phyloP scores from a whole-genome alignment of 2,797 vertebrate genomes.

The Lepus oiostolus region DNA sequence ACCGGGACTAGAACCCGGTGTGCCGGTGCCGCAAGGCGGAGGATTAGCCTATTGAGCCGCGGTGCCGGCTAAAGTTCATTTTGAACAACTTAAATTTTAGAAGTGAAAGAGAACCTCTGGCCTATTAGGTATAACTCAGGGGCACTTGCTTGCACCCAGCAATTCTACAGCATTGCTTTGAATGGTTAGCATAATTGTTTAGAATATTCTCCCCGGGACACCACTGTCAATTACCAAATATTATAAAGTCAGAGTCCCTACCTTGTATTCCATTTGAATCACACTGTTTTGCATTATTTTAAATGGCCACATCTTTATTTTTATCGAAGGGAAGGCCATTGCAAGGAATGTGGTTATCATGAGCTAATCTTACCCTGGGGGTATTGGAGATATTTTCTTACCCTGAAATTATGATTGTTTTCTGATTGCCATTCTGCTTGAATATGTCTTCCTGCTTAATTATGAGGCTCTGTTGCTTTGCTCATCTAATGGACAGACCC shows the following conservation, averaged over 20 bases:
- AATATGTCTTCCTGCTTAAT: slow-evolving; percentile 86
- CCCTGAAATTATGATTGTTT: slow-evolving; percentile 84
- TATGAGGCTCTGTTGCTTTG: slow-evolving; percentile 56
- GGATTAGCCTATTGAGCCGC: too few species aligned
- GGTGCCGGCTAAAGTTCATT: background rate
- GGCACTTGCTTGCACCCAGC: slow-evolving; percentile 9
- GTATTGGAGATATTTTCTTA: slow-evolving; percentile 83
- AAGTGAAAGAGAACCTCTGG: background rate
- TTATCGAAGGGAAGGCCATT: slow-evolving; percentile 82
- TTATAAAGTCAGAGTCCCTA: slow-evolving; percentile 62
- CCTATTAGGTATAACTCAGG: background rate
- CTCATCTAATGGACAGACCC: background rate
- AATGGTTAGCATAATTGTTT: slow-evolving; percentile 57
- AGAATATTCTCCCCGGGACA: slow-evolving; percentile 56
- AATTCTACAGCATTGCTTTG: slow-evolving; percentile 2
- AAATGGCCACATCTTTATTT: slow-evolving; percentile 84
- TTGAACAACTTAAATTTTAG: slow-evolving; percentile 30
- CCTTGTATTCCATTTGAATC: slow-evolving; percentile 77
- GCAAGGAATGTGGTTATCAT: slow-evolving; percentile 79
- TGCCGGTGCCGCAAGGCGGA: too few species aligned
- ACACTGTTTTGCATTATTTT: slow-evolving; percentile 74
- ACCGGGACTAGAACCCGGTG: too few species aligned
- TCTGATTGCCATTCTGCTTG: slow-evolving; percentile 78
- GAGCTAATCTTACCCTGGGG: slow-evolving; percentile 84
- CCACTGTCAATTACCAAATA: slow-evolving; percentile 66